Evolutionary conservation across 2,888 invertebrate species (phyloP), one percentile per base, ranked within the genome.

Genomic region (Minunthozetes semirufus): DNA sequence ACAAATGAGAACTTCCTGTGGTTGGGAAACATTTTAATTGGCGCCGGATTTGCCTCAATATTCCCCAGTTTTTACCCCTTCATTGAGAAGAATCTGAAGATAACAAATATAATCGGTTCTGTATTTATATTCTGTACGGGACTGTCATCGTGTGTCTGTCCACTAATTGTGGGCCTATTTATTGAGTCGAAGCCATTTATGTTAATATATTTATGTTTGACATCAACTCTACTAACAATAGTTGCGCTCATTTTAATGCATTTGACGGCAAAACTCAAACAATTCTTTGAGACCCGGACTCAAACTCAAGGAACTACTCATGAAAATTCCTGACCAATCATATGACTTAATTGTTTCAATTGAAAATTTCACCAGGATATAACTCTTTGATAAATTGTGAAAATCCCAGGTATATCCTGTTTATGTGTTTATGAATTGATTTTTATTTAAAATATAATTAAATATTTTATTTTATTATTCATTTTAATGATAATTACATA

Each of bases 91-190:
- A 33, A 56, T 19, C 19, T 75, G 19, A 46, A 42, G 13, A 73
- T 76, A 15, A 66, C 76, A n/a, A 61, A 76, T 46, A 66, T 66
- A 22, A 46, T 76, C 25, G 73, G 76, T 19, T 76, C 76, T 17
- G 25, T 76, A 25, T 59, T 76, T n/a, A 66, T 70, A 9, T 76
- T 76, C 38, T 73, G 73, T 8, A 66, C 68, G 3, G 76, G 76
- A 46, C 42, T 76, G 0, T 38, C 70, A 11, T 46, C 75, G 17
- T 66, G 74, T 22, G 25, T 76, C 15, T 53, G 42, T 22, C 76
- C 76, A 25, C 61, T 63, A 22, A 38, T 76, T 29, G 56, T 76
- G 50, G 75, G 75, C 27, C n/a, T 68, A 38, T 75, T 42, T 48
- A 75, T 75, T 27, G 73, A 73, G 19, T 3, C 22, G n/a, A 42